These are phyloP conservation scores for Dicentrarchus labrax DNA, from an alignment of 2,113 vertebrate genomes.

Conservation along the genomic window DNA sequence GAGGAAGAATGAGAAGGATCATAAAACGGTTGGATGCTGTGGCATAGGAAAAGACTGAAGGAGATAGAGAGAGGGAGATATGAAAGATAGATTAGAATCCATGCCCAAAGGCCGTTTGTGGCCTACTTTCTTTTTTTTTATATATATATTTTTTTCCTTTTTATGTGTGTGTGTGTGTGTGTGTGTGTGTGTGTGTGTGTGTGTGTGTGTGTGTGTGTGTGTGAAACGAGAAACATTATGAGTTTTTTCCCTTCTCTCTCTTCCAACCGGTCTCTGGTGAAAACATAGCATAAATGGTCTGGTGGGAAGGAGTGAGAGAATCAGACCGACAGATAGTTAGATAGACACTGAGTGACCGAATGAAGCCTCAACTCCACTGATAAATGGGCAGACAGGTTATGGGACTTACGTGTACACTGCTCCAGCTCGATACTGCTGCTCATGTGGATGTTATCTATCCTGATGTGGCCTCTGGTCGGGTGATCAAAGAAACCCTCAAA, in stretches of 20 bases:
- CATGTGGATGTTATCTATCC: conserved; percentile 95
- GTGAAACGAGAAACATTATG: conserved; percentile 61
- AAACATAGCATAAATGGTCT: conserved; percentile 39
- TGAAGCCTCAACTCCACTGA: not conserved
- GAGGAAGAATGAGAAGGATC: conserved; percentile 9
- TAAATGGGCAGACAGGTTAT: not conserved
- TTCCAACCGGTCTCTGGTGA: conserved; percentile 25
- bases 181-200: conserved; percentile 3
- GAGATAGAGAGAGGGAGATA: conserved; percentile 61
- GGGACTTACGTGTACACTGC: conserved; percentile 94
- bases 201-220: conserved; percentile 12
- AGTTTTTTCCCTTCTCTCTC: conserved; percentile 10
- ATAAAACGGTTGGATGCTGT: conserved; percentile 22
- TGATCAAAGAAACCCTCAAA: conserved; percentile 94
- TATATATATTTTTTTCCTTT: conserved; percentile 38
- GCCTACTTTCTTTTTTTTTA: conserved; percentile 80
- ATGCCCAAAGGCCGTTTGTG: conserved; percentile 80
- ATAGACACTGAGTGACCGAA: not conserved
- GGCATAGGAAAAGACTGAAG: conserved; percentile 57
- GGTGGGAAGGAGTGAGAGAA: conserved; percentile 1
- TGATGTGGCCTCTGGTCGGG: conserved; percentile 89
- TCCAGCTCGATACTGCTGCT: conserved; percentile 91
- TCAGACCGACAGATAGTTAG: not conserved
- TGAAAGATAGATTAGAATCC: conserved; percentile 85
- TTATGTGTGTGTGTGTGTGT: conserved; percentile 7